phyloP scores from a whole-genome alignment of 2,113 vertebrate species.

The Stegastes partitus region DNA sequence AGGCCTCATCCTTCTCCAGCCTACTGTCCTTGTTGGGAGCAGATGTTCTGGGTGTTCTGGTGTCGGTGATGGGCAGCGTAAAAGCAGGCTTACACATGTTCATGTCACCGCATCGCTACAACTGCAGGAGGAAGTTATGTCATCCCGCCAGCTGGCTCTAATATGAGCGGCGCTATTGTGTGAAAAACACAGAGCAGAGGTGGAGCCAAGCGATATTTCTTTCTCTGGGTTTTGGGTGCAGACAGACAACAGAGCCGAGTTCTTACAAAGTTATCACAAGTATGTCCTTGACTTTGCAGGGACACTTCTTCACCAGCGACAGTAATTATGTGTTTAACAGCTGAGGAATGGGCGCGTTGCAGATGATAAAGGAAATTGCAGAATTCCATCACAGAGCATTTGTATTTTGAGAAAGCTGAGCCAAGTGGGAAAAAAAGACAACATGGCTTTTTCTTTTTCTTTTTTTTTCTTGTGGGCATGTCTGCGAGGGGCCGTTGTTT shows the following conservation, averaged over 20 bases:
- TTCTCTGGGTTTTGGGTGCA: conserved; percentile 26
- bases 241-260: conserved; percentile 34
- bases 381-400: conserved; percentile 71
- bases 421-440: conserved; percentile 64
- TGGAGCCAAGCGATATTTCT: conserved; percentile 51
- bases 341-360: conserved; percentile 53
- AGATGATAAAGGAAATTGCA: conserved; percentile 79
- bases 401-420: conserved; percentile 77
- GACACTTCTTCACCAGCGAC: too few species aligned
- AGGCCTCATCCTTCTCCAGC: conserved; percentile 18
- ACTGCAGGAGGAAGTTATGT: conserved; percentile 79
- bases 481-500: conserved; percentile 81
- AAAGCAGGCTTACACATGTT: conserved; percentile 76
- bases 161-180: conserved; percentile 58
- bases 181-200: conserved; percentile 62
- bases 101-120: conserved; percentile 72
- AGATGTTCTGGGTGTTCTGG: conserved; percentile 70
- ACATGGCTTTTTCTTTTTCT: conserved; percentile 39
- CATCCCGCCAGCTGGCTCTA: conserved; percentile 77
- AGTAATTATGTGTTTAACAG: conserved; percentile 71
- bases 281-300: conserved; percentile 28
- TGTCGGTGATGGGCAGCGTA: conserved; percentile 82
- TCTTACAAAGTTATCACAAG: conserved; percentile 45
- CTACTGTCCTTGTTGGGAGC: conserved; percentile 60
- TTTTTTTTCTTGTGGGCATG: conserved; percentile 46